Percentiles rank a stretch among this genome's conserved stretches.
phyloP scores from a whole-genome alignment of 2,888 invertebrate species.

The Dicyrtomina minuta region DNA sequence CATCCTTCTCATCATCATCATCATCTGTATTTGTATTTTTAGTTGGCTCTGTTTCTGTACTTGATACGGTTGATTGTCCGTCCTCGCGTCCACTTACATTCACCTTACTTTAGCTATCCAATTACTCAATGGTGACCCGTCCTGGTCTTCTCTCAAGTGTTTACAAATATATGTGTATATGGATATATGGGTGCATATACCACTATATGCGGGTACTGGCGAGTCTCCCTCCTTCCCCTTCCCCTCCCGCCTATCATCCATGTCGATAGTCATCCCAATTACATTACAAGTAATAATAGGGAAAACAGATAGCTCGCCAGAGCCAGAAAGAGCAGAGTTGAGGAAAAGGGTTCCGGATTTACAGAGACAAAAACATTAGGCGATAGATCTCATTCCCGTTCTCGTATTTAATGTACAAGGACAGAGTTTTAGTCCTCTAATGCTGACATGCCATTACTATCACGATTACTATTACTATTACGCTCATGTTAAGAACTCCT shows the following conservation, averaged over 20 bases:
- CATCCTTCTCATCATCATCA: too few species aligned
- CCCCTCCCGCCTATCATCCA: neutral
- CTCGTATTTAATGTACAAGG: neutral
- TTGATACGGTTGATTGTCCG: neutral
- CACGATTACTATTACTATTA: neutral
- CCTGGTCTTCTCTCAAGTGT: constrained; percentile 13
- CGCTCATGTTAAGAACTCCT: neutral
- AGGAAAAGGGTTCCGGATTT: neutral
- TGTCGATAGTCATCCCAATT: constrained; percentile 23
- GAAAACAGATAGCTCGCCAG: neutral
- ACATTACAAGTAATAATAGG: constrained; percentile 30
- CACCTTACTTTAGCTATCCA: constrained; percentile 5
- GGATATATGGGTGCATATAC: neutral
- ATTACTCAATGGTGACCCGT: constrained; percentile 17
- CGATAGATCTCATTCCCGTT: neutral
- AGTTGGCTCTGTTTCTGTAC: too few species aligned
- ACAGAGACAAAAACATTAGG: constrained; percentile 9
- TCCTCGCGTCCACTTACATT: neutral
- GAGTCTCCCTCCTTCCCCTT: constrained; percentile 5
- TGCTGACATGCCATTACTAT: neutral
- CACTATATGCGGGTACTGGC: neutral
- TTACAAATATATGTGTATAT: constrained; percentile 12
- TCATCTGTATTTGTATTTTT: too few species aligned
- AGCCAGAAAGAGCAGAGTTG: too few species aligned
- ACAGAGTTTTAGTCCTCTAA: constrained; percentile 18